Base-by-base conservation (phyloP, 2,888 invertebrate genomes). In the Augiades crinisus region DNA sequence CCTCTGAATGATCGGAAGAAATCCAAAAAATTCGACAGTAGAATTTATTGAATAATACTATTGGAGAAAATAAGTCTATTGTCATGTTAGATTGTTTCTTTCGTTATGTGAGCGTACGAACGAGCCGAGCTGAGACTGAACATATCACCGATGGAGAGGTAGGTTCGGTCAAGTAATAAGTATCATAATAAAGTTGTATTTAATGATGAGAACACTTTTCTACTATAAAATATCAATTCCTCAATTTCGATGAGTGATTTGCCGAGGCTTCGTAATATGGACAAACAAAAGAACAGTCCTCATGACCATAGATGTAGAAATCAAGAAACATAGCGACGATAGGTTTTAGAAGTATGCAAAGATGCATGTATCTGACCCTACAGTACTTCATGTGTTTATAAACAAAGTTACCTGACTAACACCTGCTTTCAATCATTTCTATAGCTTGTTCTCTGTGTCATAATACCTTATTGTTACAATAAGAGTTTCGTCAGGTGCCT, bases 61-160 rank as follows among this genome's bases (percentile, higher is more conserved):
- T 87, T 89, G 88, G 88, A 87, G 86, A 74, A 65, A 71, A 72
- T 66, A 31, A 77, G 76, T 88, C 89, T 89, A 88, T 86, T 86
- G 89, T 89, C 88, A 89, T 89, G 89, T 85, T 89, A 89, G 87
- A 88, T 85, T 89, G 88, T 87, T 81, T 83, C 85, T 88, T 88
- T 86, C 83, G 85, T 79, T 75, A 81, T 82, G 78, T 86, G 72
- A 82, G 78, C 81, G 82, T 86, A 75, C 64, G 78, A 82, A 75
- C 79, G 81, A 81, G 79, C 77, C 76, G 73, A 76, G 79, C 78
- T 70, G 86, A 82, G 74, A 78, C 78, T 79, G 80, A 82, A 79
- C 75, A 62, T 81, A 77, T 77, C 88, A 65, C 72, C 86, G 83
- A 81, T 66, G 70, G 71, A 76, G 85, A 89, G 88, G 88, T 89